Evolutionary conservation across 37 sponge, comb jelly and placozoan species (phyloP), one percentile per base, ranked within the genome.

Genomic region (Tethya wilhelma): DNA sequence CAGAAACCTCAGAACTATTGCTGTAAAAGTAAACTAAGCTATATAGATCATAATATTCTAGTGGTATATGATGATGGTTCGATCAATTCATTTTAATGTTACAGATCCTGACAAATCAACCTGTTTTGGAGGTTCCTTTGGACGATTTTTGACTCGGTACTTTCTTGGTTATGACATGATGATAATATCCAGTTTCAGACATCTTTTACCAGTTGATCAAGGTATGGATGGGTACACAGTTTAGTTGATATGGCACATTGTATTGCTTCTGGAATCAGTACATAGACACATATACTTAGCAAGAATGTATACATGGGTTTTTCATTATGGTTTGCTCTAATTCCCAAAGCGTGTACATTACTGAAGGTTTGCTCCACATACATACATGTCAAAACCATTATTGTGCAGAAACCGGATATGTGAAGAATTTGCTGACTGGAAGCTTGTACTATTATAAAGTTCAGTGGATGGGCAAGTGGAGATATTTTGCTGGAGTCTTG

Each of bases 51-150:
- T n/a, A n/a, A n/a, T n/a, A n/a, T 49, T 9, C 9, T 68, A n/a
- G 19, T 36, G 49, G 37, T 59, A 36, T 75, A 62, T 75, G 22
- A 38, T 32, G 59, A 7, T 37, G 37, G 38, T 56, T 17, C 14
- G n/a, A n/a, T n/a, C n/a, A n/a, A 14, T 26, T 72, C 28, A 45
- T 9, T 9, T n/a, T 45, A 6, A 9, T 12, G 12, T 4, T 59
- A 1, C 66, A 86, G 86, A 86, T 45, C 86, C 86, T 60, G 72
- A 77, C 9, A 79, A 84, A n/a, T 79, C 17, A 31, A 84, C 75
- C 36, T 90, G 90, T 64, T 90, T 90, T 74, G 90, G 90, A 23
- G 86, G 86, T 12, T 23, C 49, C 0, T 69, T 90, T 79, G 90
- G 90, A 9, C 56, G 60, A 42, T 63, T 84, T 59, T 59, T 90